Evolutionary conservation across 2,113 vertebrate genomes (phyloP).

Genomic region (Bucco capensis): DNA sequence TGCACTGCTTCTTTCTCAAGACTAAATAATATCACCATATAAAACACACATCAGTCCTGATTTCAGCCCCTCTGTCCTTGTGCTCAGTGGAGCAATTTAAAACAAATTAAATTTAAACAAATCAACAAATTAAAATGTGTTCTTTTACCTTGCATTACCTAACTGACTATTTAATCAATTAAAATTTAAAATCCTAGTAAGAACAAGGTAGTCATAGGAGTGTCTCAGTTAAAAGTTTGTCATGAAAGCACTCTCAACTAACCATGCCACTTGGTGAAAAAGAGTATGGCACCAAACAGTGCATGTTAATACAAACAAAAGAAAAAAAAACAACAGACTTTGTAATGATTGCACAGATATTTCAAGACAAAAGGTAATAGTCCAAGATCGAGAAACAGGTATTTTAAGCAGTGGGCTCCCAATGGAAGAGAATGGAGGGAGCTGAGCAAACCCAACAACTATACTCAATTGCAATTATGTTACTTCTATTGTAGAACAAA

Average conservation of each 20-base stretch:
- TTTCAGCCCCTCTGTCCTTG: not conserved
- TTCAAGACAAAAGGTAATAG: not conserved
- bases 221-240: not conserved
- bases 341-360: not conserved
- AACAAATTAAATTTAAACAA: too few relatives aligned
- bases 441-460: not conserved
- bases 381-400: not conserved
- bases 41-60: not conserved
- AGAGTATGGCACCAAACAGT: not conserved
- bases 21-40: accelerated
- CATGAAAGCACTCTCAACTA: not conserved
- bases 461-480: not conserved
- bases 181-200: not conserved
- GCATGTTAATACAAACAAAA: not conserved
- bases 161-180: not conserved
- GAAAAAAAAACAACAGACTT: not conserved
- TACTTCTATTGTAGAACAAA: not conserved
- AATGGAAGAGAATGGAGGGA: not conserved
- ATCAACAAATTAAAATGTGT: not conserved
- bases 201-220: not conserved
- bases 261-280: not conserved
- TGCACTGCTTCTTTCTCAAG: not conserved
- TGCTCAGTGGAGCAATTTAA: not conserved
- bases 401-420: not conserved
- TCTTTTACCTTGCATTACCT: not conserved